Evolutionary conservation across 2,888 invertebrate species (phyloP).

Genomic region (Pollenia griseotomentosa): DNA sequence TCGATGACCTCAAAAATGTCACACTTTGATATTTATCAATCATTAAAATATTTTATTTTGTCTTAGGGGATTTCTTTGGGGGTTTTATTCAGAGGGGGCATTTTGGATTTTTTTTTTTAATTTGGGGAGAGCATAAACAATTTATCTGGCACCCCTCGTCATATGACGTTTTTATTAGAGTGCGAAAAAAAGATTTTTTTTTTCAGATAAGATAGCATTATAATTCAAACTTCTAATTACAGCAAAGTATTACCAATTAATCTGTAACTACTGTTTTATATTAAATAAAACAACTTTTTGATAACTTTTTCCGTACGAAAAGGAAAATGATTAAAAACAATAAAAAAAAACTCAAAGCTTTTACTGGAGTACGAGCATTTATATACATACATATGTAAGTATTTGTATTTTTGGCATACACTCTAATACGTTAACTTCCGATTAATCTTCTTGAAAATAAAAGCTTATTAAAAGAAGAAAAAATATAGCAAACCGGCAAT

Average conservation of each 20-base stretch:
- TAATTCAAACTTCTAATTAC: slow-evolving; percentile 21
- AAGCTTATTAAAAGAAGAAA: slow-evolving; percentile 37
- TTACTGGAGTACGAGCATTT: slow-evolving; percentile 3
- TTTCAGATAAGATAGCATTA: too few species aligned
- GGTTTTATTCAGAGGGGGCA: too few species aligned
- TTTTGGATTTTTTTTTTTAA: too few species aligned
- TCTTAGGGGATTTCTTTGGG: too few species aligned
- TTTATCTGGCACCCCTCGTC: too few species aligned
- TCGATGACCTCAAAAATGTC: too few species aligned
- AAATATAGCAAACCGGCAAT: slow-evolving; percentile 44
- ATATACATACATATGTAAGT: not conserved
- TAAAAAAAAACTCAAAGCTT: slow-evolving; percentile 8
- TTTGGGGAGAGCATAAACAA: too few species aligned
- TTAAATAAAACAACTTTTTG: slow-evolving; percentile 60
- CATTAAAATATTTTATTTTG: too few species aligned
- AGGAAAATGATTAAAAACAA: slow-evolving; percentile 12
- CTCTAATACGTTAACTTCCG: not conserved
- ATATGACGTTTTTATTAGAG: too few species aligned
- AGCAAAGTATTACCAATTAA: slow-evolving; percentile 10
- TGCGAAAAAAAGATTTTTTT: too few species aligned
- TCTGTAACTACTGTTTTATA: slow-evolving; percentile 25
- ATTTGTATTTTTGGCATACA: not conserved
- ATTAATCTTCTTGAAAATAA: slow-evolving; percentile 44
- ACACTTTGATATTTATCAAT: too few species aligned
- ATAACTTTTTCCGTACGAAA: slow-evolving; percentile 54